Percentiles rank a stretch among this genome's conserved stretches.
Evolutionary conservation across 2,113 vertebrate genomes (phyloP).

Genomic region (Dermatemys mawii): DNA sequence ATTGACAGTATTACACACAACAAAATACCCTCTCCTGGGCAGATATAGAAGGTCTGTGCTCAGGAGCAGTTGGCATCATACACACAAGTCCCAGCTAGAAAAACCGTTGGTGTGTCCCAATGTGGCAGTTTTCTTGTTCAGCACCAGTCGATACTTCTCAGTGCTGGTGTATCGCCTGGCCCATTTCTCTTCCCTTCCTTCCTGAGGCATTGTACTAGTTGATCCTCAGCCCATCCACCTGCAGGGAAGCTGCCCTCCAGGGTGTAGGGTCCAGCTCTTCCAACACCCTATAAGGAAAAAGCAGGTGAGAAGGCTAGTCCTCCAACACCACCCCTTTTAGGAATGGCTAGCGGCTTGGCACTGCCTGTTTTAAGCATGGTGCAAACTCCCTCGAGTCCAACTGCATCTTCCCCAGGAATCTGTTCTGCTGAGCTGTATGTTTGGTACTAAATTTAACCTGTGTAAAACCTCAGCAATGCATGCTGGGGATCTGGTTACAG

Average conservation of each 20-base stretch:
- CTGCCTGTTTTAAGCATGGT: not conserved
- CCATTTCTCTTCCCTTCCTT: not conserved
- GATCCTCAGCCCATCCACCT: not conserved
- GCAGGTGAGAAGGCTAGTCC: not conserved
- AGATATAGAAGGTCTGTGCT: not conserved
- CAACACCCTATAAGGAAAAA: not conserved
- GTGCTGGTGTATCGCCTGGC: not conserved
- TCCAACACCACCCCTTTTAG: rapidly evolving
- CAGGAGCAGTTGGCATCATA: not conserved
- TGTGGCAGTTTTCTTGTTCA: not conserved
- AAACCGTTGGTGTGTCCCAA: not conserved
- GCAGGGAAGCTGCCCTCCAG: not conserved
- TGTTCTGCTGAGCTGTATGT: conserved; percentile 55
- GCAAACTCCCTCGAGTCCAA: rapidly evolving
- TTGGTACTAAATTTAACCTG: conserved; percentile 73
- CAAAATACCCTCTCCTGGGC: not conserved
- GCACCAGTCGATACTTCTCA: not conserved
- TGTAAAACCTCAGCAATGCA: conserved; percentile 61
- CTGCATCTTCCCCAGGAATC: not conserved
- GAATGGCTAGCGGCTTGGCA: rapidly evolving
- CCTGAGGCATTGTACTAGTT: not conserved
- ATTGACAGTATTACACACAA: not conserved
- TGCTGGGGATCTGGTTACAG: not conserved
- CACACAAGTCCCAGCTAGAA: not conserved
- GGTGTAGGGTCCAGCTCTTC: rapidly evolving